Conservation (phyloP, 2,888 invertebrate genomes). For the Dynastes hyllus region DNA sequence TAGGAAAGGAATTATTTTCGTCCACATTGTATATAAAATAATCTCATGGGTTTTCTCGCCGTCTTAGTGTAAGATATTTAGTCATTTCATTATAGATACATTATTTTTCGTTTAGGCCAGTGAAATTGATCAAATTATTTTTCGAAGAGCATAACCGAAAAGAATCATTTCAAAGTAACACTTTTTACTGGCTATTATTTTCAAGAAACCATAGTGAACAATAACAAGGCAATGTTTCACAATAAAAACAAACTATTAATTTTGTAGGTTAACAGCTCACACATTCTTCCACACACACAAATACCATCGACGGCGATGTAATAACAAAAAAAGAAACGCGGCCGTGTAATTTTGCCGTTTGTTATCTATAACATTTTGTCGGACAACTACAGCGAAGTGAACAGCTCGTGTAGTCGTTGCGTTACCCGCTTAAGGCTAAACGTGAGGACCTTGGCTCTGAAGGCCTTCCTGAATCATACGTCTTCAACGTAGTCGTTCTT, state of each 20-base stretch:
- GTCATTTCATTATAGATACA: no score
- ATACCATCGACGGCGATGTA: constrained; percentile 28
- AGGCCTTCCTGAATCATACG: constrained; percentile 61
- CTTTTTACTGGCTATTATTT: constrained; percentile 6
- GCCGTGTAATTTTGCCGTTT: constrained; percentile 52
- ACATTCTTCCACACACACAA: constrained; percentile 36
- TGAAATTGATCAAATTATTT: no score
- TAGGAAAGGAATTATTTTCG: no score
- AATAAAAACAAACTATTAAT: constrained; percentile 49
- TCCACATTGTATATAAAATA: no score
- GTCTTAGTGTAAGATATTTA: no score
- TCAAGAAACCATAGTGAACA: constrained; percentile 16
- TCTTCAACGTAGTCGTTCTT: constrained; percentile 56
- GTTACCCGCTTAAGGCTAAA: constrained; percentile 54
- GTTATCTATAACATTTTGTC: constrained; percentile 57
- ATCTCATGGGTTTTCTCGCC: no score
- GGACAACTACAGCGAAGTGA: constrained; percentile 53
- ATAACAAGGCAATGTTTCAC: constrained; percentile 22
- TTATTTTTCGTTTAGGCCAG: no score
- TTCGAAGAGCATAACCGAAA: neutral
- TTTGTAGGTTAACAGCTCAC: constrained; percentile 52
- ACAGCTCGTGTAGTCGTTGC: constrained; percentile 53
- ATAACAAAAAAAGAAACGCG: constrained; percentile 41
- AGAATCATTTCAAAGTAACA: constrained; percentile 18
- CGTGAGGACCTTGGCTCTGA: constrained; percentile 61